Evolutionary conservation across 2,113 vertebrate genomes (phyloP), one percentile per base, ranked within the genome.

Genomic region (Limnothrissa miodon): DNA sequence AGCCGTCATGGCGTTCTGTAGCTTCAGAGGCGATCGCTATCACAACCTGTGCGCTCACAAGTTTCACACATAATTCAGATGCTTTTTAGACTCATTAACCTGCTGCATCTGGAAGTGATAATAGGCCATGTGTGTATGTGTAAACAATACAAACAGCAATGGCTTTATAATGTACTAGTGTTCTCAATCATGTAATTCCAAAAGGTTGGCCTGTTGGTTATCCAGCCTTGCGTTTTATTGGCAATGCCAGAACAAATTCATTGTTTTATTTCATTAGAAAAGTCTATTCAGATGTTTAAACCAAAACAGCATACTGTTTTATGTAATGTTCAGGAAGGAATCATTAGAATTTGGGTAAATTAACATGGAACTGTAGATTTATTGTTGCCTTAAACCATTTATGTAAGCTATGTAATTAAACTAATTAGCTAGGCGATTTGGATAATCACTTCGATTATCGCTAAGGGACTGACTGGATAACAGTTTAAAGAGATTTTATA

Each of bases 371-470:
- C 17, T 2, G 10, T 33, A 33, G 29, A 29, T 74, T 74, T 74
- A 74, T 39, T 74, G 33, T 33, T 74, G 66, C 15, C 13, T 74
- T 36, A 74, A 74, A 74, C 66, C 36, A 74, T 74, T 74, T 74
- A 74, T 74, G 10, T 36, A n/a, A n/a, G n/a, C n/a, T 42, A 74
- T 74, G 66, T 36, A 74, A 74, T 74, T 74, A 74, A 33, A 74
- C 66, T 74, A 10, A 74, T 74, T 74, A 74, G 66, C 66, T 2
- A 13, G 23, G 25, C 1, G 66, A 74, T 74, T 74, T 74, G 66
- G 66, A 36, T 74, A 74, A 74, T 74, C 33, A 36, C 66, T 74
- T 74, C 66, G 66, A 74, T 74, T 74, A 74, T 74, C 33, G 29
- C 66, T 33, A 33, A 36, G 66, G 62, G 10, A 74, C 10, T 74